Base-by-base conservation (phyloP, 2,113 vertebrate genomes). In the Dipodomys merriami region DNA sequence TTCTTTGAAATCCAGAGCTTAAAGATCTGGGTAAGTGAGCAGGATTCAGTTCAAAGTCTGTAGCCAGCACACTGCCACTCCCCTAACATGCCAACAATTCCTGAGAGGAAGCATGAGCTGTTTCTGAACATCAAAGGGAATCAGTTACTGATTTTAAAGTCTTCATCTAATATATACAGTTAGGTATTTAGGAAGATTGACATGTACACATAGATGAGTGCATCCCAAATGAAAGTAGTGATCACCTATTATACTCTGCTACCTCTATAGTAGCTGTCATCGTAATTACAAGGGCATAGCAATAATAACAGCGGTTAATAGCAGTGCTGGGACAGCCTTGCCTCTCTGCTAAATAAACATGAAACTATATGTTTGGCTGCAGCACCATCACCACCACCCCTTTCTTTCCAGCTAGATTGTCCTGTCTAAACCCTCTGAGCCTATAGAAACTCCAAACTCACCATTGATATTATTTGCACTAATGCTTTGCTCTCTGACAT, bases 111-210 rank as follows among this genome's bases (percentile, higher is more conserved):
- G 60, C 44, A 19, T 23, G 39, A 84, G 62, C 49, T 80, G 64
- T 76, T 84, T 92, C 83, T 77, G 44, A 68, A 67, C 35, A 67
- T 60, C 35, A 62, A 20, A 91, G 39, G 11, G 44, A 83, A 67
- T 81, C 89, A 81, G 27, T n/a, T n/a, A 62, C 25, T 7, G 46
- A 39, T 73, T 87, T 79, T 77, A 81, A 92, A 92, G 46, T 76
- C 22, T 33, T 91, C 23, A 64, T 33, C 27, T 57, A 81, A 73
- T 95, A 62, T 62, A 76, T 64, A 53, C n/a, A 44, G 5, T 33
- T 64, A 68, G 30, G 25, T 90, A 53, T 69, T 72, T 83, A 83
- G 92, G 16, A 92, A 90, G 84, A 80, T 44, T 76, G 39, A 46
- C 11, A 19, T 23, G 7, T 62, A 7, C 0, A 10, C 2, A 27